Base-by-base conservation (phyloP, 2,113 vertebrate species). In the Cinclus cinclus region DNA sequence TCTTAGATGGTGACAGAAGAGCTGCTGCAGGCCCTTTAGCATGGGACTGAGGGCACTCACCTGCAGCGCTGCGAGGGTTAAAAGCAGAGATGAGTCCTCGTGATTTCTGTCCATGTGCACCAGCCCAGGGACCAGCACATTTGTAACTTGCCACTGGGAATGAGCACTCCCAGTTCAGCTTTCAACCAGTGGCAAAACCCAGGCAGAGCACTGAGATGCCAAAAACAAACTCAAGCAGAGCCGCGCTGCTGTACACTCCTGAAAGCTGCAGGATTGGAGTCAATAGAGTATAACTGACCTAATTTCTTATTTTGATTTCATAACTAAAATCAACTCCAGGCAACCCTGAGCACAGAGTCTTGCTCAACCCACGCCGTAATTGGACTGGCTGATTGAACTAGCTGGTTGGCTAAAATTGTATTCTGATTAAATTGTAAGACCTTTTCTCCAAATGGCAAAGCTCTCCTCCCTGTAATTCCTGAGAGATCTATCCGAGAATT, bases 251-350 rank as follows among this genome's bases (percentile, higher is more conserved):
- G 16, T 20, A 71, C 25, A 5, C 59, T 56, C 75, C 77, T 70
- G 76, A 58, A 86, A 92, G 56, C 82, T 60, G 50, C 42, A 59
- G 82, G 60, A 75, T 75, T 17, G 73, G 60, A 82, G 70, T 90
- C 91, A 91, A 83, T 7, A 56, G 68, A 87, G 56, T 68, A 71
- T 62, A 83, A 90, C 76, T 95, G 93, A 93, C 82, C 68, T 81
- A 52, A 96, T 89, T 94, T 65, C 85, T 96, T 90, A 81, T 80
- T 95, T 95, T 83, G 78, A 94, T 88, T 97, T 95, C 88, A 71
- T 91, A 96, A 96, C 87, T 75, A 56, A 78, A 88, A 92, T 71
- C 68, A 96, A 68, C 83, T 86, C 90, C 64, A 71, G 79, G 85
- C 92, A 97, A 78, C 33, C 52, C 83, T 78, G 76, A 93, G 64